A percentile compares a stretch with the other conserved stretches of the same genome.
phyloP scores from a whole-genome alignment of 2,113 vertebrate species.

The Trachemys scripta region DNA sequence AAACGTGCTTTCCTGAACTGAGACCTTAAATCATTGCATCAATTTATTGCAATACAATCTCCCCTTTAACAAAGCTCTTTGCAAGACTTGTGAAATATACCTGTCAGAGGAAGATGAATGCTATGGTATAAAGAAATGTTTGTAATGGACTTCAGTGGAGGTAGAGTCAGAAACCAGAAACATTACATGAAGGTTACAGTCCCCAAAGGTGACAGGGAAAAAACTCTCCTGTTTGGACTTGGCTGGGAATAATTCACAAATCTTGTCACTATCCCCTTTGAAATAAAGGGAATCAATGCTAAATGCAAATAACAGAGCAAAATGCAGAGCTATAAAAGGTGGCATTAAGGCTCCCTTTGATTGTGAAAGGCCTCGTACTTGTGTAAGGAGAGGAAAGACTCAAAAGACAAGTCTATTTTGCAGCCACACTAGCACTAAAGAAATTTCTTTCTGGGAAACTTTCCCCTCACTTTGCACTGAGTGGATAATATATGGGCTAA shows the following conservation, averaged over 20 bases:
- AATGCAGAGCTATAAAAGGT: slow-evolving; percentile 36
- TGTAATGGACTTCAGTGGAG: slow-evolving; percentile 39
- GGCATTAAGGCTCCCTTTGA: slow-evolving; percentile 40
- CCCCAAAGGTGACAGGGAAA: slow-evolving; percentile 14
- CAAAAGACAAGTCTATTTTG: slow-evolving; percentile 43
- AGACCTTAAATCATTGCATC: background rate
- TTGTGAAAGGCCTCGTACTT: slow-evolving; percentile 54
- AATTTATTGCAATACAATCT: background rate
- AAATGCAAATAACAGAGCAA: slow-evolving; percentile 47
- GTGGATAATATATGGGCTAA: slow-evolving; percentile 62
- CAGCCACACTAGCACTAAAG: slow-evolving; percentile 31
- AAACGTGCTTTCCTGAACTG: background rate
- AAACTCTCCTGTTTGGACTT: slow-evolving; percentile 27
- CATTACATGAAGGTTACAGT: slow-evolving; percentile 59
- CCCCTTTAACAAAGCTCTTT: slow-evolving; percentile 24
- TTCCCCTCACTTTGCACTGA: slow-evolving; percentile 47
- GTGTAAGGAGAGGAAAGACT: slow-evolving; percentile 12
- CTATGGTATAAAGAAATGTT: background rate
- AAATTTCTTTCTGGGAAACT: slow-evolving; percentile 42
- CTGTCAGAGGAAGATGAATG: slow-evolving; percentile 41
- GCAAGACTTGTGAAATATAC: slow-evolving; percentile 1
- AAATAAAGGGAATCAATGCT: slow-evolving; percentile 29
- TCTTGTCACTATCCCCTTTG: slow-evolving; percentile 34
- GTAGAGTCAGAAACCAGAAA: slow-evolving; percentile 63
- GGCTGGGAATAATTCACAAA: slow-evolving; percentile 53